Conservation (phyloP, 2,888 invertebrate species). For the Machimus rusticus region DNA sequence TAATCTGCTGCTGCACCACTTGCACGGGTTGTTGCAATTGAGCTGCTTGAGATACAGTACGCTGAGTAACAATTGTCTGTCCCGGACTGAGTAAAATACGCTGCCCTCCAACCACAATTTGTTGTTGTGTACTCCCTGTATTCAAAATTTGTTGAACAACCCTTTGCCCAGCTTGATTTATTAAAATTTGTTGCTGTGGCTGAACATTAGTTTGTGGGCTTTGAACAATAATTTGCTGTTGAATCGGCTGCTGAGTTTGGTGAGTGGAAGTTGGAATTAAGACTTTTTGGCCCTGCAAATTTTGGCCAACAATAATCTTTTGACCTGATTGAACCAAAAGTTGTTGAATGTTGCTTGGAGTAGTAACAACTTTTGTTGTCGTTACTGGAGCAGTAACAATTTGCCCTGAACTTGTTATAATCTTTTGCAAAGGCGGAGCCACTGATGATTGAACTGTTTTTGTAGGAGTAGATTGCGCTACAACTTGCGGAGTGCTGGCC, state of each 20-base stretch:
- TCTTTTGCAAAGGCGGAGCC: constrained; percentile 39
- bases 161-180: constrained; percentile 55
- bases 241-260: constrained; percentile 40
- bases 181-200: constrained; percentile 50
- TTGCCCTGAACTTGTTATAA: constrained; percentile 46
- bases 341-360: constrained; percentile 57
- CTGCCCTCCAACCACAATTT: constrained; percentile 62
- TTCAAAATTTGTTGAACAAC: constrained; percentile 63
- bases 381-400: constrained; percentile 37
- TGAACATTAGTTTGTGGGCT: neutral
- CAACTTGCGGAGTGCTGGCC: constrained; percentile 2
- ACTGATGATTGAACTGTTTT: neutral
- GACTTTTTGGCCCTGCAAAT: constrained; percentile 62
- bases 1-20: constrained; percentile 55
- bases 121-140: constrained; percentile 61
- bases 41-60: constrained; percentile 56
- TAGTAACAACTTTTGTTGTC: constrained; percentile 45
- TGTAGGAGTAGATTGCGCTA: constrained; percentile 13
- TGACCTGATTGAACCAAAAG: constrained; percentile 58
- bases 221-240: constrained; percentile 42
- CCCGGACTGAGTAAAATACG: constrained; percentile 61
- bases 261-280: constrained; percentile 55
- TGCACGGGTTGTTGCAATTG: constrained; percentile 52
- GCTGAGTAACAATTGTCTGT: constrained; percentile 61
- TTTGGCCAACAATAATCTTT: constrained; percentile 60